Base-by-base conservation (phyloP, 2,797 vertebrate species). In the Periparus ater region DNA sequence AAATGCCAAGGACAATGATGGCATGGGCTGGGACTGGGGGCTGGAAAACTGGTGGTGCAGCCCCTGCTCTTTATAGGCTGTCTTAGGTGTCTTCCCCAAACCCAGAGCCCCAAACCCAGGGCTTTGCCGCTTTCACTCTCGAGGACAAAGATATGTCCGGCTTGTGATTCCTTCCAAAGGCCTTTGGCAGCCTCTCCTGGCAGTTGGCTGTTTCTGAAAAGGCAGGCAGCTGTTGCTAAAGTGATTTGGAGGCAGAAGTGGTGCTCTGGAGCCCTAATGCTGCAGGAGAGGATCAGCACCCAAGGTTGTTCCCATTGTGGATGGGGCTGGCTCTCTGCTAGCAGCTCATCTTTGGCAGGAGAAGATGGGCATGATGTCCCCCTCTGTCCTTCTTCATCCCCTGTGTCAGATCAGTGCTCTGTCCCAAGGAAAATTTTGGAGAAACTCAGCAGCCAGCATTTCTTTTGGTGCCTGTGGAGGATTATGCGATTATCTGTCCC, bases 141-240 rank as follows among this genome's bases (percentile, higher is more conserved):
- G 3, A 77, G 82, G 50, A 79, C 60, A 94, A 75, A 95, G 94
- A 85, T 80, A 87, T 32, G 65, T 77, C 91, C 2, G 3, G 88
- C 81, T 93, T 2, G 3, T 58, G 86, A 82, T 89, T 55, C 89
- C 65, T 96, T 95, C 88, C 94, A 82, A 80, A 74, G 68, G 71
- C 62, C 90, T 87, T 94, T 96, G 94, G 94, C 72, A 94, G 89
- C 81, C 86, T 93, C 75, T 93, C 91, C 91, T 87, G 94, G 84
- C 88, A 89, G 67, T 74, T 93, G 96, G 86, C 83, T 93, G 36
- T 26, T 86, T 48, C 80, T 82, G 87, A 74, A 85, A 73, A 89
- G 84, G 80, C 82, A 88, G 88, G 88, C 86, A 82, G 90, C 86
- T 85, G 90, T 91, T 94, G 92, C 78, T 92, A 13, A 87, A 89